These are phyloP conservation scores for Psittacula derbiana DNA, from an alignment of 2,797 vertebrate genomes.

Conservation along the genomic window DNA sequence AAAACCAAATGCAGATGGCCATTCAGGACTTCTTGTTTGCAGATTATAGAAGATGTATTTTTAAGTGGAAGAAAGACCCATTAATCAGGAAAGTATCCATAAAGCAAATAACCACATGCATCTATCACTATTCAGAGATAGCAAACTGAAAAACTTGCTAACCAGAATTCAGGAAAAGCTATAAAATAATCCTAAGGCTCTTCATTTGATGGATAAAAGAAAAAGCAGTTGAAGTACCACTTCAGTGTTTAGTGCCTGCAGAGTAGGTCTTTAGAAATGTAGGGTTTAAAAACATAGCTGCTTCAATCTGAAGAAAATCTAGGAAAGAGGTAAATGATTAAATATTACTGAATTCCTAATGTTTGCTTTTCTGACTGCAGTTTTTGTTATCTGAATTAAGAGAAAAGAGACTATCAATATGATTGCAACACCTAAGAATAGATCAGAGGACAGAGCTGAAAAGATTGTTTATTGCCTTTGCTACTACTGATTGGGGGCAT, in stretches of 20 bases:
- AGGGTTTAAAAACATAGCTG: background rate
- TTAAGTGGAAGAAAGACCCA: background rate
- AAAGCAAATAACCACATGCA: background rate
- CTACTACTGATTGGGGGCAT: background rate
- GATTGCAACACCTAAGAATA: background rate
- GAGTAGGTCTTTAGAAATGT: background rate
- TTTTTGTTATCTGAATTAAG: background rate
- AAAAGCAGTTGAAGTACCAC: background rate
- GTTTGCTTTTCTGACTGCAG: background rate
- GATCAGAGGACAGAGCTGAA: background rate
- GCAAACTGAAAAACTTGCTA: background rate
- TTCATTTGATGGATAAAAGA: background rate
- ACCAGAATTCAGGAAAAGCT: background rate
- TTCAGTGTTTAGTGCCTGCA: background rate
- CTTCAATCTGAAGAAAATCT: background rate
- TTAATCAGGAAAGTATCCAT: background rate
- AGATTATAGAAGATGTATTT: background rate
- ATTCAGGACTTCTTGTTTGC: background rate
- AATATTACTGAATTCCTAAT: background rate
- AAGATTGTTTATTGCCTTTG: background rate
- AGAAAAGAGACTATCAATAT: background rate
- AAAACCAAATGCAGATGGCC: background rate
- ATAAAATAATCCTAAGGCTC: background rate
- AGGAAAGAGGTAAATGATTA: background rate
- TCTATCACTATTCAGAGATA: background rate